Conservation (phyloP, 2,797 vertebrate species). For the Smutsia temminckii region DNA sequence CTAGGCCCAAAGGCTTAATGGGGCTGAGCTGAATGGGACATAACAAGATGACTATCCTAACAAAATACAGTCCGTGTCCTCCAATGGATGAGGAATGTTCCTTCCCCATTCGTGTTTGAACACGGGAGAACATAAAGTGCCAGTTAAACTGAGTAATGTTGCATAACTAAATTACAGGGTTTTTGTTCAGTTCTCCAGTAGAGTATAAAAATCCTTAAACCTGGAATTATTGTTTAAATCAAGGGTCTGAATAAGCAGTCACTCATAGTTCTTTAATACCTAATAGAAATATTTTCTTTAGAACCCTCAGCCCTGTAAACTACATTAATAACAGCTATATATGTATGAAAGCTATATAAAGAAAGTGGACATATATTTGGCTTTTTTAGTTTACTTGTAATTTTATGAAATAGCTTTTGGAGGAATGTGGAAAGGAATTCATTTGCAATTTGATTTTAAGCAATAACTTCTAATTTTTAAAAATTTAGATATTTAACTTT, state of each 20-base stretch:
- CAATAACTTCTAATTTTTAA: conserved; percentile 18
- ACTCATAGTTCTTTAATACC: conserved; percentile 38
- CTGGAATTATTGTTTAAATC: conserved; percentile 79
- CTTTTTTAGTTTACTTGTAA: conserved; percentile 18
- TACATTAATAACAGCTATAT: not conserved
- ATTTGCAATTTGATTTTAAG: conserved; percentile 57
- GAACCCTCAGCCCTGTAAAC: conserved; percentile 39
- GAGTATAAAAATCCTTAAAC: conserved; percentile 53
- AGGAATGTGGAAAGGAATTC: conserved; percentile 26
- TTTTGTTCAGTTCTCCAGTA: conserved; percentile 70
- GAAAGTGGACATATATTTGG: not conserved
- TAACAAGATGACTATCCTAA: conserved; percentile 75
- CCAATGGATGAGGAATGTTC: conserved; percentile 57
- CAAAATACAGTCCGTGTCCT: conserved; percentile 73
- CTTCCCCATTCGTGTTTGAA: conserved; percentile 64
- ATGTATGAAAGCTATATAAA: conserved; percentile 51
- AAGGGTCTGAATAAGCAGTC: conserved; percentile 57
- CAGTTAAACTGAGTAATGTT: conserved; percentile 78
- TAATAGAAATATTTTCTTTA: conserved; percentile 65
- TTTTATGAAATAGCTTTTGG: conserved; percentile 36
- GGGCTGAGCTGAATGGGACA: conserved; percentile 81
- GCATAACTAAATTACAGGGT: conserved; percentile 71
- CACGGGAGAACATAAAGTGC: conserved; percentile 67
- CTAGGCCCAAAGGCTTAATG: conserved; percentile 80
- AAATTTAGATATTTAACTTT: conserved; percentile 50